Percentiles rank a stretch among this genome's conserved stretches.
Evolutionary conservation across 2,113 vertebrate genomes (phyloP).

Genomic region (Pionites leucogaster): DNA sequence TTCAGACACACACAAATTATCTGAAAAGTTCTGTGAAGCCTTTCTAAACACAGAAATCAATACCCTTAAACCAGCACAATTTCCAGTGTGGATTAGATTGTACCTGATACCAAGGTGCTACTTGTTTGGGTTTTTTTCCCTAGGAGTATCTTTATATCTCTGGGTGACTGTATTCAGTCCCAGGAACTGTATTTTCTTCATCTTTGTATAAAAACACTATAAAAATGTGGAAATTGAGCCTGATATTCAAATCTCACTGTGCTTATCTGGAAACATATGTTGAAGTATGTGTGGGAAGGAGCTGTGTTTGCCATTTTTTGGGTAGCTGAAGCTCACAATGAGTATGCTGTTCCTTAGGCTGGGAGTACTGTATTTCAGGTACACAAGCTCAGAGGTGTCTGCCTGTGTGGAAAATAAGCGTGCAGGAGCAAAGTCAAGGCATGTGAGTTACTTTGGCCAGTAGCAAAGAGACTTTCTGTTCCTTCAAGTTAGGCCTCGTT

Average conservation of each 20-base stretch:
- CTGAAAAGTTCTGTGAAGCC: neutral
- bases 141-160: neutral
- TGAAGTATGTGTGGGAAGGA: neutral
- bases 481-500: neutral
- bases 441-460: neutral
- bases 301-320: neutral
- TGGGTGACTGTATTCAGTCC: neutral
- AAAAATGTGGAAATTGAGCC: neutral
- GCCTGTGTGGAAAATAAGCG: neutral
- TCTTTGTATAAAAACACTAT: neutral
- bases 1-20: neutral
- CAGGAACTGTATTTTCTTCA: neutral
- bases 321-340: neutral
- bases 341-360: neutral
- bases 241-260: neutral
- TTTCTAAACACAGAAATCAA: neutral
- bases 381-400: neutral
- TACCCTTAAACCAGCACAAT: neutral
- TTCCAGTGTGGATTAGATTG: neutral
- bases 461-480: neutral
- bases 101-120: neutral
- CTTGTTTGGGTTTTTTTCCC: fast-evolving
- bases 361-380: neutral
- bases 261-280: fast-evolving
- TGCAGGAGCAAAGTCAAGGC: neutral